phyloP scores from a whole-genome alignment of 2,797 vertebrate genomes.

The Cercopithecus hamlyni region DNA sequence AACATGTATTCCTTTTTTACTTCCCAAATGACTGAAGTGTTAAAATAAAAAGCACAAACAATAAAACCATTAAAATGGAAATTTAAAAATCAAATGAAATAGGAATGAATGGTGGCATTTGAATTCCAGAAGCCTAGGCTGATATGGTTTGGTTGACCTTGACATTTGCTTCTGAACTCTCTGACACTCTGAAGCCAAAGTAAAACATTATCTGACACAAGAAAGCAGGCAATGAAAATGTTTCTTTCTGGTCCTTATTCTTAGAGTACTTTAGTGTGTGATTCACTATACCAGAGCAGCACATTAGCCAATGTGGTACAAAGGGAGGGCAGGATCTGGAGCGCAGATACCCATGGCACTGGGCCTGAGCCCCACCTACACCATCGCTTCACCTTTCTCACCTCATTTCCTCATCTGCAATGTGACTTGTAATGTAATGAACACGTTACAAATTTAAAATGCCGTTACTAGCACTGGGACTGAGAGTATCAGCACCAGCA shows the following conservation, averaged over 20 bases:
- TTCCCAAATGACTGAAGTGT: background rate
- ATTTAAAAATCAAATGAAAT: conserved; percentile 5
- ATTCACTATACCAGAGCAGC: background rate
- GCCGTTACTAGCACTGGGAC: background rate
- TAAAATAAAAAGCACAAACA: conserved; percentile 18
- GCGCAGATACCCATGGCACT: background rate
- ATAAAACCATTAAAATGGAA: background rate
- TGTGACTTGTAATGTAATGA: background rate
- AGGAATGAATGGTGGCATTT: background rate
- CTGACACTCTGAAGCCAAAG: background rate
- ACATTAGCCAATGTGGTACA: background rate
- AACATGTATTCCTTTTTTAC: background rate
- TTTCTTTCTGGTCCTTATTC: background rate
- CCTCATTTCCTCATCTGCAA: background rate
- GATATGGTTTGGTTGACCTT: background rate
- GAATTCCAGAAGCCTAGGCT: background rate
- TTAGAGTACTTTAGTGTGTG: background rate
- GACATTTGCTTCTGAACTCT: background rate
- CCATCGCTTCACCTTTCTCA: background rate
- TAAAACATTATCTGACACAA: background rate
- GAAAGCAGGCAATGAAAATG: background rate
- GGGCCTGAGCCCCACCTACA: background rate
- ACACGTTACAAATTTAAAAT: background rate
- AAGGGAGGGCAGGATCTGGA: background rate
- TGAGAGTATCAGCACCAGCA: background rate